These are phyloP conservation scores for Drosophila rufa DNA, from an alignment of 1,140 invertebrate genomes.

Conservation along the genomic window DNA sequence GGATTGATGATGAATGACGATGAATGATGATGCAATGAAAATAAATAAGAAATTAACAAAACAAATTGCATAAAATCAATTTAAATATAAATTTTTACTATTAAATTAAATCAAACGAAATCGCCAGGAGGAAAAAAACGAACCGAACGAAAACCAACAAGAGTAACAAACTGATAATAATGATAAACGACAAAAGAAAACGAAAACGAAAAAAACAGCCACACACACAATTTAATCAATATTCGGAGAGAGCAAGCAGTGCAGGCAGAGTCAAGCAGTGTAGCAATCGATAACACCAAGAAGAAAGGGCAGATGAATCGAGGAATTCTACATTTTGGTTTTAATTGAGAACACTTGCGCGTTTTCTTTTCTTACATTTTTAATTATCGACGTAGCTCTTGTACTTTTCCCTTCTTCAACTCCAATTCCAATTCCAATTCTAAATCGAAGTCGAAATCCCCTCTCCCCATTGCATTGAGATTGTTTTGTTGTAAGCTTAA, in stretches of 20 bases:
- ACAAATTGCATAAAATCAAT: constrained; percentile 79
- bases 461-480: constrained; percentile 26
- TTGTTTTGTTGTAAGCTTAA: constrained; percentile 32
- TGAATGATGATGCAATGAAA: constrained; percentile 55
- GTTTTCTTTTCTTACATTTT: background rate
- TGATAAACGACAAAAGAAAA: constrained; percentile 43
- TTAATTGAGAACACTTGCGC: background rate
- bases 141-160: constrained; percentile 49
- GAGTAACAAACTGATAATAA: constrained; percentile 56
- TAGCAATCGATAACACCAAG: too few relatives aligned
- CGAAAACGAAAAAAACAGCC: constrained; percentile 10
- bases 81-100: constrained; percentile 80
- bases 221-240: constrained; percentile 33
- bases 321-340: constrained; percentile 11
- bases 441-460: background rate
- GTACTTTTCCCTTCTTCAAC: background rate
- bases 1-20: constrained; percentile 24
- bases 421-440: constrained; percentile 1
- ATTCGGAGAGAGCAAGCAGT: background rate
- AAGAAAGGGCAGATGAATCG: background rate
- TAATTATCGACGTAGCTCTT: constrained; percentile 4
- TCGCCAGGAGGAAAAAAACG: constrained; percentile 31
- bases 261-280: background rate
- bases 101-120: constrained; percentile 70
- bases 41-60: constrained; percentile 75